Evolutionary conservation across 2,797 vertebrate genomes (phyloP).

Genomic region (Uromys caudimaculatus): DNA sequence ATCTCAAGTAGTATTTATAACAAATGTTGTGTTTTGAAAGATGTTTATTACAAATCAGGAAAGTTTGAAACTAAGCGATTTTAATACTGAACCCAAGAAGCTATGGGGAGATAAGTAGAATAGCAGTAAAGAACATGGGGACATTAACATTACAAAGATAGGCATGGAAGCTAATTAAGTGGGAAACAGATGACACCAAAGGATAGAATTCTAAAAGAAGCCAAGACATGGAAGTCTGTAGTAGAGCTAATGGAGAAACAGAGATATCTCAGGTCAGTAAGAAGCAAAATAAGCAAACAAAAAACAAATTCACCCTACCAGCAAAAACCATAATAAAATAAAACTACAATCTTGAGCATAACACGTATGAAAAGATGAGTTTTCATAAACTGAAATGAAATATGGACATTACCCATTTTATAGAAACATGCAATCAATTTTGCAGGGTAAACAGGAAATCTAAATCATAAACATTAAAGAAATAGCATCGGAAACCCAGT

Average conservation of each 20-base stretch:
- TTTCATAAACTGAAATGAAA: not conserved
- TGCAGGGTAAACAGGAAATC: not conserved
- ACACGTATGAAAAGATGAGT: not conserved
- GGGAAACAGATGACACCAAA: not conserved
- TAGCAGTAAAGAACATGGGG: not conserved
- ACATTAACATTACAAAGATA: not conserved
- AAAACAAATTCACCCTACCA: not conserved
- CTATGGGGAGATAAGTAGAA: not conserved
- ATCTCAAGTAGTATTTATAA: not conserved
- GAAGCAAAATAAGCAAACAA: not conserved
- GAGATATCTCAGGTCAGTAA: not conserved
- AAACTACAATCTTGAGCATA: not conserved
- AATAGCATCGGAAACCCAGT: not conserved
- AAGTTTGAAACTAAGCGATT: not conserved
- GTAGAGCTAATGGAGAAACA: not conserved
- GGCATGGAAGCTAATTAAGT: not conserved
- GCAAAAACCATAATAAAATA: not conserved
- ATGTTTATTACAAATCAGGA: slow-evolving; percentile 8
- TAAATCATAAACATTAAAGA: not conserved
- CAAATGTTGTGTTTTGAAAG: not conserved
- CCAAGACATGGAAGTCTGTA: not conserved
- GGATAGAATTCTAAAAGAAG: too few relatives aligned
- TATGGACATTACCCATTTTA: not conserved
- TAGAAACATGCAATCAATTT: not conserved
- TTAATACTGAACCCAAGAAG: not conserved